Evolutionary conservation across 2,888 invertebrate genomes (phyloP).

Genomic region (Acheta domesticus): DNA sequence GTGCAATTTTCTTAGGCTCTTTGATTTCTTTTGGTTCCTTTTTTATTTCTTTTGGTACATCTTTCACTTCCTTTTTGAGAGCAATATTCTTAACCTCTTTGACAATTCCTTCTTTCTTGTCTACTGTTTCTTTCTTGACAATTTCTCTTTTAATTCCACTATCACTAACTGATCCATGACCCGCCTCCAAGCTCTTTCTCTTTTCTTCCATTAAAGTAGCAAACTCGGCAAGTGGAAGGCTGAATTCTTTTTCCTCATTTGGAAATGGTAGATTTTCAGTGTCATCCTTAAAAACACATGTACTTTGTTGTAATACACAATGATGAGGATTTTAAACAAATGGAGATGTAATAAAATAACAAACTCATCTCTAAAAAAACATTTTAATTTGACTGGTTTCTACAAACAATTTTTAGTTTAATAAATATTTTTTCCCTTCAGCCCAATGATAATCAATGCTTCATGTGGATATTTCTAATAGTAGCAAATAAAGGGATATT

Average conservation of each 20-base stretch:
- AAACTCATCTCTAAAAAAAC: background rate
- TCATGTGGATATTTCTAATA: too few species aligned
- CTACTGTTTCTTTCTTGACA: slow-evolving; percentile 28
- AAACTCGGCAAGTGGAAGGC: slow-evolving; percentile 57
- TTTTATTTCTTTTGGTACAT: slow-evolving; percentile 32
- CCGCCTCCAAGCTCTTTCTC: slow-evolving; percentile 38
- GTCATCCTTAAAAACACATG: slow-evolving; percentile 51
- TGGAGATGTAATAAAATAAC: background rate
- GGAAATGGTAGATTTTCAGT: slow-evolving; percentile 63
- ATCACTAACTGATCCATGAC: slow-evolving; percentile 27
- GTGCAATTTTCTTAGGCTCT: slow-evolving; percentile 28
- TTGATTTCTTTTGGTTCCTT: slow-evolving; percentile 32
- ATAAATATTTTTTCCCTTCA: too few species aligned
- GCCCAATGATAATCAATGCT: too few species aligned
- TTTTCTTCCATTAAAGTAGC: slow-evolving; percentile 55
- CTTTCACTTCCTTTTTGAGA: slow-evolving; percentile 30
- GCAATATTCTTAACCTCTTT: slow-evolving; percentile 29
- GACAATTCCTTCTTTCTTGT: background rate
- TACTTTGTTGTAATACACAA: slow-evolving; percentile 21
- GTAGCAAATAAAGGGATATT: too few species aligned
- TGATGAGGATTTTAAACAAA: background rate
- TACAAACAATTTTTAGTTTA: too few species aligned
- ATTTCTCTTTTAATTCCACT: slow-evolving; percentile 26
- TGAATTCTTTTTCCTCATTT: slow-evolving; percentile 56
- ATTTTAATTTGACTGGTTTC: too few species aligned